Evolutionary conservation across 2,797 vertebrate species (phyloP).

Genomic region (Buceros bicornis): DNA sequence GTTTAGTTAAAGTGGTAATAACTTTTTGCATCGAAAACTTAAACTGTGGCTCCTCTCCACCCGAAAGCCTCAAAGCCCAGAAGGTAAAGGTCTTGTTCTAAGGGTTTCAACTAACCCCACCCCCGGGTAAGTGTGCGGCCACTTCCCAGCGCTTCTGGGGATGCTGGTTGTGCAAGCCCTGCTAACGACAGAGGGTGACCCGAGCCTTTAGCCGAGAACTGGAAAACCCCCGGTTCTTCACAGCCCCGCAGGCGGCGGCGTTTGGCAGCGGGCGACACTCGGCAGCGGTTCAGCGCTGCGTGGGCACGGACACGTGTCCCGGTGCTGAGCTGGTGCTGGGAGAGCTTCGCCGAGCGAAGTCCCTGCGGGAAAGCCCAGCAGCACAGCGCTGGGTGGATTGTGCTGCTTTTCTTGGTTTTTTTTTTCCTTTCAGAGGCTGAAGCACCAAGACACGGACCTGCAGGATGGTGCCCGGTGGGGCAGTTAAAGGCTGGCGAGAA

Average conservation of each 20-base stretch:
- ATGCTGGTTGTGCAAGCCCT: background rate
- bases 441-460: no score
- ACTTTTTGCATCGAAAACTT: background rate
- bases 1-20: background rate
- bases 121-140: rapidly evolving
- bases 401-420: background rate
- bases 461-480: rapidly evolving
- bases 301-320: background rate
- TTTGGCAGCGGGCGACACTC: background rate
- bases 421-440: background rate
- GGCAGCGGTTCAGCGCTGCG: background rate
- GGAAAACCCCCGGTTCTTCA: background rate
- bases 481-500: background rate
- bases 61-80: background rate
- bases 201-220: rapidly evolving
- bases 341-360: background rate
- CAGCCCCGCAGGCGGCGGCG: background rate
- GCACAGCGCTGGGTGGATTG: background rate
- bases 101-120: background rate
- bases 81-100: background rate
- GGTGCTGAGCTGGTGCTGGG: background rate
- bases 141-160: background rate
- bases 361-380: background rate
- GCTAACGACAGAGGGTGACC: background rate
- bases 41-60: background rate